Base-by-base conservation (phyloP, 1,140 invertebrate genomes). In the Epicauta chinensis region DNA sequence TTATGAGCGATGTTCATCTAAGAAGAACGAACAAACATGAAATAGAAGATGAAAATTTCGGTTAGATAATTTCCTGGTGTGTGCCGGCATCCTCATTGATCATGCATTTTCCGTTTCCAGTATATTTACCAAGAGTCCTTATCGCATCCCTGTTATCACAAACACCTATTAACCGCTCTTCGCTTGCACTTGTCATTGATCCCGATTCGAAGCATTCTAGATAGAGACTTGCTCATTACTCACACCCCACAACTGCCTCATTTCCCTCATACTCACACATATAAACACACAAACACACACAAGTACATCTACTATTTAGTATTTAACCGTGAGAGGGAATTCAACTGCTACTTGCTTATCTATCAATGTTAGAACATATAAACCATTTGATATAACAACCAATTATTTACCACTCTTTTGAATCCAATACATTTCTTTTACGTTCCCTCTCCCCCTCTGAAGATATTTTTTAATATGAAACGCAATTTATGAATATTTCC, bases 131-230 rank as follows among this genome's bases (percentile, higher is more conserved):
- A 56, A 23, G 51, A 58, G 55, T 36, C 58, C 48, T 67, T 70
- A 70, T 70, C 68, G 64, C 56, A 51, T 55, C 55, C 60, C 61
- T 54, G 66, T 70, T 70, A 70, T 70, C 68, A 65, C 63, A 66
- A 67, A 67, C 65, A 70, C 68, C 68, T 70, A 70, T 70, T 70
- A 70, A 70, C 65, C 68, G 66, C 65, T 69, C 64, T 68, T 68
- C 65, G 66, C 66, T 52, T 66, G 65, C 65, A 69, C 67, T 70
- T 67, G 66, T 68, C 68, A 70, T 68, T 70, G 68, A 70, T 70
- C 68, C 66, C 65, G 60, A 57, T 61, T 63, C 56, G 61, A 56
- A 59, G 60, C 59, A 61, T 59, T 60, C 60, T 59, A 67, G 67
- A 67, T 65, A 68, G 65, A 66, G 64, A 68, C 60, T 53, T 62